Evolutionary conservation across 2,888 invertebrate genomes (phyloP), one percentile per base, ranked within the genome.

Genomic region (Amblyteles armatorius): DNA sequence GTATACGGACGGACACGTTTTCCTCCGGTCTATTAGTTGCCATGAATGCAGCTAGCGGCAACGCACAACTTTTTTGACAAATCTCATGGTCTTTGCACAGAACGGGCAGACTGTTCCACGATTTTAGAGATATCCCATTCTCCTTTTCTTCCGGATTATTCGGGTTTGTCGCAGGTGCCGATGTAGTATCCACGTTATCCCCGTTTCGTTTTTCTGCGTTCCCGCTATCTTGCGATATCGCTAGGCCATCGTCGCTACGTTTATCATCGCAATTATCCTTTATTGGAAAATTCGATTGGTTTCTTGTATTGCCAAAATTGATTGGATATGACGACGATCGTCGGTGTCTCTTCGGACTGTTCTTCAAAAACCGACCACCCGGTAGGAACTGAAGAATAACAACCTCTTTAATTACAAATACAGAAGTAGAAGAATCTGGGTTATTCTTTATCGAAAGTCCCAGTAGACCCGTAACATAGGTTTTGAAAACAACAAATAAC

Each of bases 241-340:
- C 19, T 63, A 19, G 48, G 7, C 22, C 33, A 33, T 50, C 65
- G 13, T 50, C 50, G 50, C 3, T 40, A 6, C 52, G 33, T 22
- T 65, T 69, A 13, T 57, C 67, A 3, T 78, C 82, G 71, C 4
- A 16, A 26, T 6, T 69, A 7, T 83, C 79, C 9, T 48, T 65
- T 33, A 55, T 29, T 1, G 26, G 2, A 48, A 68, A 13, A 19
- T 72, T 72, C 13, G 69, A 52, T 33, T 81, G 78, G 26, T 52
- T 72, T 48, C 76, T 86, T 26, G 85, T 82, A 4, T 84, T 85
- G 26, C 89, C 87, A 40, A 92, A 90, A 87, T 92, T 92, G n/a
- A 90, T 92, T 4, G 94, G 94, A 85, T 92, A 94, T 0, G 94
- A 94, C 2, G 93, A 93, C 0, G 93, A 94, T 57, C 94, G 90